These are phyloP conservation scores for Euphysa ruthae DNA, from an alignment of 30 jellyfish, hydroid and myxozoan species.

Conservation along the genomic window DNA sequence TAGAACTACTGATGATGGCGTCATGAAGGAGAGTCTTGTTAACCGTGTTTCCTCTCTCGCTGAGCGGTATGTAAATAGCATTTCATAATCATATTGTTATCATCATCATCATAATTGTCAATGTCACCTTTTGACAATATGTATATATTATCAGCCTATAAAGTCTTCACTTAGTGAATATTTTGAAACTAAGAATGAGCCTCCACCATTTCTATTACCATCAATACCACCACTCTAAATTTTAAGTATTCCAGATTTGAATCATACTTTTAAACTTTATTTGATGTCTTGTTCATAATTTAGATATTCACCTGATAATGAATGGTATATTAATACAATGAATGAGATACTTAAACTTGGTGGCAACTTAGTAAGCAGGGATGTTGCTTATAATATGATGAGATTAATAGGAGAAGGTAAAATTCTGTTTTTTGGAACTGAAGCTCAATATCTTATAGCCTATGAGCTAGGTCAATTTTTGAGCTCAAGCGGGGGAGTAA, in stretches of 20 bases:
- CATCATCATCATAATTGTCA: not conserved
- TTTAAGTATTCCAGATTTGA: too few species aligned
- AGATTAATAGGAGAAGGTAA: constrained; percentile 75
- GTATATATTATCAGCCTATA: not conserved
- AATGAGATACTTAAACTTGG: constrained; percentile 68
- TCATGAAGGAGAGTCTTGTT: constrained; percentile 59
- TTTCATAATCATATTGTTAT: too few species aligned
- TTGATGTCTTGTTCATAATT: not conserved
- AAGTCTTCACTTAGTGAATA: not conserved
- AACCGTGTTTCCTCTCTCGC: constrained; percentile 67
- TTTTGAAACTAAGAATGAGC: not conserved
- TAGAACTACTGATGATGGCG: constrained; percentile 63
- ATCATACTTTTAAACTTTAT: too few species aligned
- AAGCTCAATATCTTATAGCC: too few species aligned
- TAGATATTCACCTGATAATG: constrained; percentile 84
- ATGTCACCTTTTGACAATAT: not conserved
- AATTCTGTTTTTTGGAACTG: too few species aligned
- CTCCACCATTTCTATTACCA: too few species aligned
- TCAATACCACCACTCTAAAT: too few species aligned
- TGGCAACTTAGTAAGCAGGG: constrained; percentile 58
- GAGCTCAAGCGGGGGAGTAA: too few species aligned
- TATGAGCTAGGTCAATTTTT: too few species aligned
- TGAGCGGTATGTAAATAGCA: constrained; percentile 72
- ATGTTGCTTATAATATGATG: constrained; percentile 73
- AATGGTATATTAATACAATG: constrained; percentile 80